Evolutionary conservation across 1,140 invertebrate species (phyloP).

Genomic region (Eciton burchellii): DNA sequence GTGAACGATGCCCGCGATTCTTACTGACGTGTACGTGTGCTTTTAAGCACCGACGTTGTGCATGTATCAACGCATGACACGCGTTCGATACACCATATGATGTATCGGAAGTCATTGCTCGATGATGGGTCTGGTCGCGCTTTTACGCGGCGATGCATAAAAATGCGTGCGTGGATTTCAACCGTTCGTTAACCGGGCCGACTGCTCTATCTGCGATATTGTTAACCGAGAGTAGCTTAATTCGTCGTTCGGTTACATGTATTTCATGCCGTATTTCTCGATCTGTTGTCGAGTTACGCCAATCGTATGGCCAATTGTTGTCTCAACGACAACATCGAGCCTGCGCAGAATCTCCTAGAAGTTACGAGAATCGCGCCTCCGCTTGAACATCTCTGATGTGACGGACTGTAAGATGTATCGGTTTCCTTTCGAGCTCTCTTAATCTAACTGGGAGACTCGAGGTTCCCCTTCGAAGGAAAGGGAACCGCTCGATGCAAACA

Average conservation of each 20-base stretch:
- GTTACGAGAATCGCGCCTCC: too few relatives aligned
- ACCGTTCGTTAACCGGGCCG: conserved; percentile 5
- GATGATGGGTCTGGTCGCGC: conserved; percentile 30
- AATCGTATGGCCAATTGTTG: too few relatives aligned
- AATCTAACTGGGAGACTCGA: background rate
- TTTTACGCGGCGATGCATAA: conserved; percentile 45
- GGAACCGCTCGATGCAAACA: too few relatives aligned
- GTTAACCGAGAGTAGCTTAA: background rate
- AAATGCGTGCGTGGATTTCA: conserved; percentile 35
- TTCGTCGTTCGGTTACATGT: background rate
- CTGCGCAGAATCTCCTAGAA: too few relatives aligned
- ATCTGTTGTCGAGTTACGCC: too few relatives aligned
- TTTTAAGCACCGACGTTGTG: conserved; percentile 25
- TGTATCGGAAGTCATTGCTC: conserved; percentile 33
- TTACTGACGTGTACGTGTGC: conserved; percentile 38
- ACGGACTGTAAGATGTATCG: too few relatives aligned
- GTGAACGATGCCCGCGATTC: conserved; percentile 41
- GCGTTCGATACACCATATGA: conserved; percentile 60
- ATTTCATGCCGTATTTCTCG: conserved; percentile 1
- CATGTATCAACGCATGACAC: conserved; percentile 35
- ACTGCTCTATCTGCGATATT: background rate
- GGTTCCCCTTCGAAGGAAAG: too few relatives aligned
- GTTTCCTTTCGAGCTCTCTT: too few relatives aligned
- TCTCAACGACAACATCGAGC: too few relatives aligned
- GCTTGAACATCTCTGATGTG: too few relatives aligned